A percentile compares a stretch with the other conserved stretches of the same genome.
phyloP scores from a whole-genome alignment of 1,140 invertebrate genomes.

The Thaumetopoea pityocampa region DNA sequence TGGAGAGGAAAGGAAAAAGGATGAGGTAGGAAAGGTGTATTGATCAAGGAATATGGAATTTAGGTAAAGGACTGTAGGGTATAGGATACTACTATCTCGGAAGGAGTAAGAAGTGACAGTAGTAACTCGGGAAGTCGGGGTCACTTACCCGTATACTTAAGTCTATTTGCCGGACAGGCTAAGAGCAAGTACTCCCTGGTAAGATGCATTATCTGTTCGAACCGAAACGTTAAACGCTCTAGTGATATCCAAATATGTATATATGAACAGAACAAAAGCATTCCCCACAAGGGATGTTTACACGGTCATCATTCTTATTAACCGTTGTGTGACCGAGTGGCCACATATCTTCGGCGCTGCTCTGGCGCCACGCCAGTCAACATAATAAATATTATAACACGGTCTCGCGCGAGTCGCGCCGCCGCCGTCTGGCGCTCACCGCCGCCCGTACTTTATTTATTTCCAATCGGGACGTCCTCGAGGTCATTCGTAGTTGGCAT shows the following conservation, averaged over 20 bases:
- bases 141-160: no score
- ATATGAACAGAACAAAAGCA: conserved; percentile 24
- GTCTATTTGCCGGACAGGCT: no score
- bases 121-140: no score
- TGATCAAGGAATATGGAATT: no score
- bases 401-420: conserved; percentile 26
- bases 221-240: conserved; percentile 7
- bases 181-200: no score
- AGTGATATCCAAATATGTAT: conserved; percentile 13
- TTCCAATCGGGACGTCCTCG: conserved; percentile 24
- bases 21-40: no score
- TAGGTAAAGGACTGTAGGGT: no score
- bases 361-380: conserved; percentile 43
- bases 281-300: conserved; percentile 55
- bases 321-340: conserved; percentile 21
- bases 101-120: no score
- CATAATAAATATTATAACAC: conserved; percentile 43
- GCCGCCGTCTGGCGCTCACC: conserved; percentile 23
- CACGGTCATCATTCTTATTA: conserved; percentile 45
- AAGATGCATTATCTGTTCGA: neutral
- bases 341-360: conserved; percentile 20
- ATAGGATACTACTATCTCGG: no score
- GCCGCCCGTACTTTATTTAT: conserved; percentile 30
- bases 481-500: conserved; percentile 21
- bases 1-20: no score